A percentile compares a stretch with the other conserved stretches of the same genome.
These are phyloP conservation scores for Volucella inanis DNA, from an alignment of 2,888 invertebrate species.

Conservation along the genomic window DNA sequence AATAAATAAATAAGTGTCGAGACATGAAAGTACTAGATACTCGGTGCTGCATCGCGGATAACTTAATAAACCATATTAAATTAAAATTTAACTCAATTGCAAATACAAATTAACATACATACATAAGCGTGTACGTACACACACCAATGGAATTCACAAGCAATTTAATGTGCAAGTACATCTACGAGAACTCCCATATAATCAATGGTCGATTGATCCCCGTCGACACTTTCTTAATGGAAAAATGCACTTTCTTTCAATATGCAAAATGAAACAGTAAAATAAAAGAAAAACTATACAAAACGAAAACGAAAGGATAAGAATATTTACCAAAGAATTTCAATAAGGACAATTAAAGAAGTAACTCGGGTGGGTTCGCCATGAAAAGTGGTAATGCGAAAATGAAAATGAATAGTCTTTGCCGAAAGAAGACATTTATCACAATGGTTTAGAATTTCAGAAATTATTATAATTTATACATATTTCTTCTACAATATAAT, in stretches of 20 bases:
- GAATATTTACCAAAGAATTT: constrained; percentile 50
- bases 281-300: neutral
- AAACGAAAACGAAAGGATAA: constrained; percentile 65
- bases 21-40: constrained; percentile 19
- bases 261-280: constrained; percentile 32
- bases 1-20: constrained; percentile 36
- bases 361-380: neutral
- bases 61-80: constrained; percentile 56
- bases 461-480: constrained; percentile 45
- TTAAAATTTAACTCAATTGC: constrained; percentile 63
- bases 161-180: neutral
- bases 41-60: constrained; percentile 28
- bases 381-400: constrained; percentile 15
- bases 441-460: constrained; percentile 46
- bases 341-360: constrained; percentile 49
- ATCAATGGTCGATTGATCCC: too few species aligned
- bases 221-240: neutral
- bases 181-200: neutral
- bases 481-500: neutral
- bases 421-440: constrained; percentile 58
- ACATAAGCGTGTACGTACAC: neutral
- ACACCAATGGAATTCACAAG: neutral
- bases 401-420: constrained; percentile 55
- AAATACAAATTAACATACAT: neutral
- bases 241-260: constrained; percentile 37